Percentiles rank a stretch among this genome's conserved stretches.
Conservation (phyloP, 1,140 invertebrate species). For the Eriocheir sinensis region DNA sequence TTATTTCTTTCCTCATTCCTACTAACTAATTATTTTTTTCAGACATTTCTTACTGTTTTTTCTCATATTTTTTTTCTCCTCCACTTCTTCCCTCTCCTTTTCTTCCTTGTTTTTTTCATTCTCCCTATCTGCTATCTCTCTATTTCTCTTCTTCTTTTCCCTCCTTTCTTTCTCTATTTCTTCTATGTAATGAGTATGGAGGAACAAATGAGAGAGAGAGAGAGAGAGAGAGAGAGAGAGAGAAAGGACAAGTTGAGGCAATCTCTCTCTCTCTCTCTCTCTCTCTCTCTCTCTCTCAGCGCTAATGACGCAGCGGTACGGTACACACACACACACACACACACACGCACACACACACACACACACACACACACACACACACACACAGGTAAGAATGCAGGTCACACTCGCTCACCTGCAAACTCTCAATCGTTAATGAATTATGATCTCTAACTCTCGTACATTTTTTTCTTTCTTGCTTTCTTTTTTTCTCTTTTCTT, state of each 20-base stretch:
- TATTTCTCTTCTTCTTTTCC: neutral
- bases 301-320: too few relatives aligned
- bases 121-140: neutral
- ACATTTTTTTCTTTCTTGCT: neutral
- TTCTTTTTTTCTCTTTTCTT: neutral
- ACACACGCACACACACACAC: constrained; percentile 7
- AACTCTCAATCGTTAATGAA: neutral
- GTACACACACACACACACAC: neutral
- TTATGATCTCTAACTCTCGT: neutral
- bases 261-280: neutral
- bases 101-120: too few relatives aligned
- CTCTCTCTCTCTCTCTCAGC: neutral
- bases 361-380: neutral
- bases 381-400: neutral
- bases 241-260: neutral
- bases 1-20: too few relatives aligned
- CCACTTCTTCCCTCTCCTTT: too few relatives aligned
- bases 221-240: neutral
- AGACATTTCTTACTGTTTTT: too few relatives aligned
- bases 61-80: too few relatives aligned
- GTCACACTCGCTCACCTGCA: neutral
- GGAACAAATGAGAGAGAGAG: neutral
- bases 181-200: neutral
- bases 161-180: neutral
- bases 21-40: too few relatives aligned